A percentile compares a stretch with the other conserved stretches of the same genome.
phyloP scores from a whole-genome alignment of 2,797 vertebrate genomes.

The Myripristis jacobus region DNA sequence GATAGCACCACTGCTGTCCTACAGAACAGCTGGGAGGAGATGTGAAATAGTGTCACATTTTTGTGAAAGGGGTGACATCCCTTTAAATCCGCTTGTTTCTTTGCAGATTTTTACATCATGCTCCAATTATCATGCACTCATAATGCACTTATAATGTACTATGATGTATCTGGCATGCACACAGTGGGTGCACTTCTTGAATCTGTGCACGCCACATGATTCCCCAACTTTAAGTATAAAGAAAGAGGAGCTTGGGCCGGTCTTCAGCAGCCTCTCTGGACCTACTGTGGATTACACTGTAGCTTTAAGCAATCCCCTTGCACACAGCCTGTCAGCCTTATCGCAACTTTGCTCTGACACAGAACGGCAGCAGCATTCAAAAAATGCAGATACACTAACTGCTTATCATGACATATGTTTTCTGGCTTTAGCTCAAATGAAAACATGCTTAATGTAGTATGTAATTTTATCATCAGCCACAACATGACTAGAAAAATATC shows the following conservation, averaged over 20 bases:
- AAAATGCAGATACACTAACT: constrained; percentile 16
- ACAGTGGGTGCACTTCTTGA: background rate
- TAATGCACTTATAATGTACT: no score
- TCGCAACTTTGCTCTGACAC: constrained; percentile 13
- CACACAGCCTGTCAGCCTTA: constrained; percentile 41
- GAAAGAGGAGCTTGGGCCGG: constrained; percentile 18
- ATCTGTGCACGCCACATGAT: background rate
- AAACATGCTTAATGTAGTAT: constrained; percentile 41
- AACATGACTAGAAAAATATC: constrained; percentile 36
- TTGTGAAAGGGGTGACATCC: no score
- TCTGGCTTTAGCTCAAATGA: constrained; percentile 38
- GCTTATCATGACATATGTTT: constrained; percentile 46
- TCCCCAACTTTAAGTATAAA: background rate
- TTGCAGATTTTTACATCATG: no score
- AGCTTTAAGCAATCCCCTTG: constrained; percentile 38
- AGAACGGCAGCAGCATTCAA: constrained; percentile 23
- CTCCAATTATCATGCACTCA: no score
- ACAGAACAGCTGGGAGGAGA: no score
- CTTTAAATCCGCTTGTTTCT: no score
- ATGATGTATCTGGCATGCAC: no score
- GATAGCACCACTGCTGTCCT: no score
- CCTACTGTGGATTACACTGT: constrained; percentile 39
- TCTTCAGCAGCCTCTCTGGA: constrained; percentile 21
- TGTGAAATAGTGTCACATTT: no score
- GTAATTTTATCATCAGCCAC: constrained; percentile 47